Conservation (phyloP, 2,888 invertebrate species). For the Unio delphinus region DNA sequence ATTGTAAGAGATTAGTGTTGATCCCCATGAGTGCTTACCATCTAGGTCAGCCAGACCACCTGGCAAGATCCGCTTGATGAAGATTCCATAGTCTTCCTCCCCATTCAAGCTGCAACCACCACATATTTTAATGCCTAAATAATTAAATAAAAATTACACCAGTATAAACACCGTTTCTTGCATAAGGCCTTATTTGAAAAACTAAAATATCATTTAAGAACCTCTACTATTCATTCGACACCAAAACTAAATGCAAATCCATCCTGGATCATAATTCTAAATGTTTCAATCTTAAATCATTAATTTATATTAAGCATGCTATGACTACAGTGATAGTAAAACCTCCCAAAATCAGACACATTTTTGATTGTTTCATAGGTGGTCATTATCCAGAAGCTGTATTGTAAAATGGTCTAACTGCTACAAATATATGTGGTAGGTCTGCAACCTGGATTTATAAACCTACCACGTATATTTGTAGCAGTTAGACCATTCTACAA, state of each 20-base stretch:
- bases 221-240: neutral
- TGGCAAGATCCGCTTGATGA: conserved; percentile 58
- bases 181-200: neutral
- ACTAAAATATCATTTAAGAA: neutral
- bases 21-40: conserved; percentile 34
- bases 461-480: too few relatives aligned
- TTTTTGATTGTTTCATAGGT: too few relatives aligned
- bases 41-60: conserved; percentile 58
- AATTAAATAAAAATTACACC: conserved; percentile 3
- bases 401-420: too few relatives aligned
- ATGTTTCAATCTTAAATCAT: neutral
- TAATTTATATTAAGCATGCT: too few relatives aligned
- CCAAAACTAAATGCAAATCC: neutral
- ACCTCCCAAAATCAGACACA: too few relatives aligned
- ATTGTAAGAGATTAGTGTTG: neutral
- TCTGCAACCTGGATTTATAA: too few relatives aligned
- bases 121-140: conserved; percentile 64
- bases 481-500: too few relatives aligned
- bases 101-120: conserved; percentile 62
- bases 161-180: neutral
- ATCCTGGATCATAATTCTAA: neutral
- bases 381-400: too few relatives aligned
- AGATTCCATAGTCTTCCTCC: conserved; percentile 56
- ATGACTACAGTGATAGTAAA: too few relatives aligned
- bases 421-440: too few relatives aligned